phyloP scores from a whole-genome alignment of 2,888 invertebrate species.

The Athalia rosae region DNA sequence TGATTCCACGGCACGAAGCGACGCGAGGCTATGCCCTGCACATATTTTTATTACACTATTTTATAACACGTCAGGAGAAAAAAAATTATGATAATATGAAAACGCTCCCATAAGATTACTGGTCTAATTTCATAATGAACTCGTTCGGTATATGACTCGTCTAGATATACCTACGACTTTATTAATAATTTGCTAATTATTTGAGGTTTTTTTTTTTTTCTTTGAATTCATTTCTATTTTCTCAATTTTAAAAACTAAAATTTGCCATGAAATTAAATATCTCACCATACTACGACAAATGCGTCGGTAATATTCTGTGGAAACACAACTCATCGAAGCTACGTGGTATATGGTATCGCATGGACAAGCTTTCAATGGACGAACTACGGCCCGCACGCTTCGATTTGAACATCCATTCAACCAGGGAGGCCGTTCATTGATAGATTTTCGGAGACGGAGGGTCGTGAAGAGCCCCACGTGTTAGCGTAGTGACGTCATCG shows the following conservation, averaged over 20 bases:
- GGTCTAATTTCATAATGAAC: conserved; percentile 47
- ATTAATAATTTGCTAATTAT: conserved; percentile 31
- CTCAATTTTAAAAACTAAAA: background rate
- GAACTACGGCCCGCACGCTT: background rate
- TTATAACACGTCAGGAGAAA: conserved; percentile 41
- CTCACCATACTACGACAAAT: background rate
- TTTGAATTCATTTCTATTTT: background rate
- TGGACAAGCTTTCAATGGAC: background rate
- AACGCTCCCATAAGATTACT: conserved; percentile 43
- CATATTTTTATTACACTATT: conserved; percentile 46
- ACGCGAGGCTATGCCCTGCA: conserved; percentile 20
- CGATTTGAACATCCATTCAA: conserved; percentile 25
- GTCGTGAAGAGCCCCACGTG: conserved; percentile 46
- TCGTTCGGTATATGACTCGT: conserved; percentile 23
- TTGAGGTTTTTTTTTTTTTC: background rate
- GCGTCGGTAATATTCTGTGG: conserved; percentile 2
- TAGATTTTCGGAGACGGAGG: conserved; percentile 41
- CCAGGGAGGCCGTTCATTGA: conserved; percentile 25
- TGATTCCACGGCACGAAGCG: conserved; percentile 46
- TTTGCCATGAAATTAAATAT: background rate
- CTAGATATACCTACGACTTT: conserved; percentile 1
- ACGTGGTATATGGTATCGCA: no score
- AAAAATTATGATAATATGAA: conserved; percentile 44
- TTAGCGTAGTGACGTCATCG: conserved; percentile 36
- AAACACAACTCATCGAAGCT: conserved; percentile 1